phyloP scores from a whole-genome alignment of 2,797 vertebrate species.

The Philypnodon macrostomus region DNA sequence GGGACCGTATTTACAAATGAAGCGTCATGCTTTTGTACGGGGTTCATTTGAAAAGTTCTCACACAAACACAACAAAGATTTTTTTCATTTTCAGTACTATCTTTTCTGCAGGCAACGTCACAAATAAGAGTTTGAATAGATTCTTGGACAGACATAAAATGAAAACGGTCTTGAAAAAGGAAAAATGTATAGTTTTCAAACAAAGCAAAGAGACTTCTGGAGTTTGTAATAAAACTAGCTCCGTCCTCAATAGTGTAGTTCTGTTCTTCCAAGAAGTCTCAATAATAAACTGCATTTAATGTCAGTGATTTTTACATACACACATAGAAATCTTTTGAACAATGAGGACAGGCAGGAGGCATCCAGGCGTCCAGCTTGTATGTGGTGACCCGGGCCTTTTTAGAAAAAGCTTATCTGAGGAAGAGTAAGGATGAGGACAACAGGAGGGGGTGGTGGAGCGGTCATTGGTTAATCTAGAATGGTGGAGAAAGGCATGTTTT shows the following conservation, averaged over 20 bases:
- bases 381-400: conserved; percentile 48
- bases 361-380: conserved; percentile 53
- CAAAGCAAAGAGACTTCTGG: conserved; percentile 27
- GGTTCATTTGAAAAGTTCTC: conserved; percentile 93
- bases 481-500: conserved; percentile 91
- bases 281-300: conserved; percentile 63
- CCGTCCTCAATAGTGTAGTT: conserved; percentile 55
- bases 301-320: conserved; percentile 57
- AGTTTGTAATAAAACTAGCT: conserved; percentile 59
- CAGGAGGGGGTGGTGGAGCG: conserved; percentile 42
- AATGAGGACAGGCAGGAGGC: conserved; percentile 49
- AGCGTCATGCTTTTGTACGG: conserved; percentile 95
- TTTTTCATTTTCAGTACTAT: conserved; percentile 71
- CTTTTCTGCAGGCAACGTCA: conserved; percentile 90
- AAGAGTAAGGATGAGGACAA: conserved; percentile 53
- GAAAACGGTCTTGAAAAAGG: conserved; percentile 53
- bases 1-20: conserved; percentile 97
- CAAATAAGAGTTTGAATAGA: conserved; percentile 84
- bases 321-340: conserved; percentile 54
- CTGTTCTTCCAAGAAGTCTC: conserved; percentile 72
- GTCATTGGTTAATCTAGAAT: conserved; percentile 86
- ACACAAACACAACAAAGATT: conserved; percentile 93
- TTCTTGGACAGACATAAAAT: conserved; percentile 83
- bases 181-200: too few relatives aligned
- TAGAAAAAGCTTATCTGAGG: conserved; percentile 55